Evolutionary conservation across 1,140 invertebrate species (phyloP).

Genomic region (Sminthurides bifidus): DNA sequence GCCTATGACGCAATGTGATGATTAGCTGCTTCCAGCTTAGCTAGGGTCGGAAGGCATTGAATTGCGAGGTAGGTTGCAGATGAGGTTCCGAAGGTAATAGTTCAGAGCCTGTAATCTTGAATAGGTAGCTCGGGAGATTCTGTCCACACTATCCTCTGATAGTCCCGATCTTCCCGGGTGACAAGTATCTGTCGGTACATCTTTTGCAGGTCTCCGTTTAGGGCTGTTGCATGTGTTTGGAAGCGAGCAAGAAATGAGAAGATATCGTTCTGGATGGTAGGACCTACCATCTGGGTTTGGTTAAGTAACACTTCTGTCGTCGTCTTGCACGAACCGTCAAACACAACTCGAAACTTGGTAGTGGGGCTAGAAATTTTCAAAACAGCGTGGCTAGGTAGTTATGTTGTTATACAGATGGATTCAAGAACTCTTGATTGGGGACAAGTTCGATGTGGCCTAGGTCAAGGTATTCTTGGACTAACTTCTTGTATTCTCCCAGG

Average conservation of each 20-base stretch:
- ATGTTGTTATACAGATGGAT: not conserved
- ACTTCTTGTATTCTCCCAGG: not conserved
- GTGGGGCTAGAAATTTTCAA: not conserved
- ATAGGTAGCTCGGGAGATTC: not conserved
- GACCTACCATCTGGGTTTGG: not conserved
- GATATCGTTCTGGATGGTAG: not conserved
- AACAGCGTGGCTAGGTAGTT: not conserved
- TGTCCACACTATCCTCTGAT: not conserved
- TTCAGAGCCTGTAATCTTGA: not conserved
- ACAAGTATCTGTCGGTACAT: not conserved
- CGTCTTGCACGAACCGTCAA: not conserved
- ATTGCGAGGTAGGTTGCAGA: not conserved
- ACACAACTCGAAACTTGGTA: not conserved
- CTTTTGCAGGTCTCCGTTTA: not conserved
- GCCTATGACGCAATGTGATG: too few species aligned
- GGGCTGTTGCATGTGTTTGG: not conserved
- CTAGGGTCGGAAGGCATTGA: not conserved
- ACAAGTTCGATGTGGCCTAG: not conserved
- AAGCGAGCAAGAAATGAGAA: not conserved
- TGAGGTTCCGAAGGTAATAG: not conserved
- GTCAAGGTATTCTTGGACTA: not conserved
- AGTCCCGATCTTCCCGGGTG: not conserved
- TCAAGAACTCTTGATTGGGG: not conserved
- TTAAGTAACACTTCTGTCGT: not conserved
- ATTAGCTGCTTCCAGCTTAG: too few species aligned